Evolutionary conservation across 2,888 invertebrate species (phyloP), one percentile per base, ranked within the genome.

Genomic region (Hylaea fasciaria): DNA sequence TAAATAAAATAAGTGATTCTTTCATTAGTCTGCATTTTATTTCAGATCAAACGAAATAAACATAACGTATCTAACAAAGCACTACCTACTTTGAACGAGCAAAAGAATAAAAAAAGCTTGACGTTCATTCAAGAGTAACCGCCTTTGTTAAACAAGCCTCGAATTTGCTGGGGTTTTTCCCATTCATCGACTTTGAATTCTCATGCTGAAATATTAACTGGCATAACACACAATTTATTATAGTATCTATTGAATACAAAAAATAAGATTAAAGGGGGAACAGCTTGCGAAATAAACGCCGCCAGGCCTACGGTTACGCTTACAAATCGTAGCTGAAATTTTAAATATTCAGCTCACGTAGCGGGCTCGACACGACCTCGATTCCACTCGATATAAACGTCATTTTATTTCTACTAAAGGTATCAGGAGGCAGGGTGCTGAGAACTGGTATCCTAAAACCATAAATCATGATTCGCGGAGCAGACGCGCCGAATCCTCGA

Each of bases 311-410:
- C 32, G 41, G 32, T 40, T 54, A 48, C 35, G 47, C 43, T 40
- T 55, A 55, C 47, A 29, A 54, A 53, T 59, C 53, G 44, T 43
- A 37, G 54, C 65, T 65, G 65, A 68, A 69, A 64, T 68, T 70
- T 69, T 61, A 66, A 67, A 73, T 73, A 82, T 81, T 81, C 81
- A 65, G 62, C 66, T 64, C 80, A 77, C 80, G 82, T 78, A 66
- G 62, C 69, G 68, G 77, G 73, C 74, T 74, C 72, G 69, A 79
- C 76, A 77, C 73, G 77, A 73, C 79, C 80, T 77, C 76, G 75
- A 82, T 82, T 80, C 76, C 71, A 77, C 79, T 79, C 78, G 74
- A 82, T 77, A 77, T 76, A 73, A 80, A 77, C 73, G 73, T 72
- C 69, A 77, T 79, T 81, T 83, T 78, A 75, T 77, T 76, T 71